These are phyloP conservation scores for Gambelia wislizenii DNA, from an alignment of 2,797 vertebrate genomes.

Conservation along the genomic window DNA sequence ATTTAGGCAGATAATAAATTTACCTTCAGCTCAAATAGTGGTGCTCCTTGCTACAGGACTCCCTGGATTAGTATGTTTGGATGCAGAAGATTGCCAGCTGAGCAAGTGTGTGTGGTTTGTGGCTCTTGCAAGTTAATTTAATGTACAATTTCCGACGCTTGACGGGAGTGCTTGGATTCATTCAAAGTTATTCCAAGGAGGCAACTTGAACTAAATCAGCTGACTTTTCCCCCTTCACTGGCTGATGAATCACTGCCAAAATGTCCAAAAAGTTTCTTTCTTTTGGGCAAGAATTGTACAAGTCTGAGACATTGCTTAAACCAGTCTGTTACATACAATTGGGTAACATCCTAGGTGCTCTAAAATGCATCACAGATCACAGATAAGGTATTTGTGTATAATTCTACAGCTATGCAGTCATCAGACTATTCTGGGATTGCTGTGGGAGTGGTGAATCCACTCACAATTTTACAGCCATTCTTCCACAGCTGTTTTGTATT, in stretches of 20 bases:
- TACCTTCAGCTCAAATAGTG: not conserved
- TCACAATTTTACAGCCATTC: too few relatives aligned
- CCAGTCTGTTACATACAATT: not conserved
- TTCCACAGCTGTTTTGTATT: too few relatives aligned
- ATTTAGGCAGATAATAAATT: not conserved
- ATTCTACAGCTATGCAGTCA: not conserved
- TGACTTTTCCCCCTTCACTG: not conserved
- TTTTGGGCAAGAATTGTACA: not conserved
- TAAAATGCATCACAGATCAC: not conserved
- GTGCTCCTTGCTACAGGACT: not conserved
- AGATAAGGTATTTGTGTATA: not conserved
- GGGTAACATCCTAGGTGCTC: not conserved
- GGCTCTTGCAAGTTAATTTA: slow-evolving; percentile 16
- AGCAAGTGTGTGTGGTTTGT: slow-evolving; percentile 26
- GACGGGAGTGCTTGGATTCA: slow-evolving; percentile 1
- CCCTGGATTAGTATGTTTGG: not conserved
- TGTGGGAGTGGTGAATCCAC: not conserved
- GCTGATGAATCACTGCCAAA: not conserved
- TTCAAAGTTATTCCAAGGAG: slow-evolving; percentile 14
- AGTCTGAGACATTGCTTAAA: not conserved
- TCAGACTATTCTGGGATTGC: not conserved
- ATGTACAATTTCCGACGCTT: slow-evolving; percentile 8
- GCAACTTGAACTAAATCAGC: not conserved
- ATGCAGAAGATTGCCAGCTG: not conserved
- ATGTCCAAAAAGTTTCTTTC: not conserved